phyloP scores from a whole-genome alignment of 35 echinoderm and acorn worm species.

The Patiria miniata region DNA sequence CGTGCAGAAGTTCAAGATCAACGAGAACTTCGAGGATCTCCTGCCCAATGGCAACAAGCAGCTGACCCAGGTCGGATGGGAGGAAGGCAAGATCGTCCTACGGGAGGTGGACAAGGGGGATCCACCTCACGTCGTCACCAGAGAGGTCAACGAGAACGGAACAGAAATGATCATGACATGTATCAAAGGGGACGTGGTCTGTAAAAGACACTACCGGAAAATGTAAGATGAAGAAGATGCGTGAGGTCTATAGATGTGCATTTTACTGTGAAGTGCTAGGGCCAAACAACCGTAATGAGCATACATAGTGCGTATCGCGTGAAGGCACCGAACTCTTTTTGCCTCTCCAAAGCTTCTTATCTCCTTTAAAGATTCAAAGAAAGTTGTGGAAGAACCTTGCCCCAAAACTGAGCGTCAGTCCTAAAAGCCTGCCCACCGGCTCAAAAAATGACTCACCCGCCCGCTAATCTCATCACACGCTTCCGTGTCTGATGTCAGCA shows the following conservation, averaged over 20 bases:
- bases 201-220: constrained; percentile 72
- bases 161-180: constrained; percentile 96
- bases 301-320: no score
- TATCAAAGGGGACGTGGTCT: constrained; percentile 68
- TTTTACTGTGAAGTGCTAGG: no score
- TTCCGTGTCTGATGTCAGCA: no score
- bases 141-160: constrained; percentile 56
- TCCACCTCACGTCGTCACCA: constrained; percentile 80
- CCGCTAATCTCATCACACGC: no score
- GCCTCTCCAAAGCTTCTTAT: no score
- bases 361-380: no score
- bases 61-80: constrained; percentile 65
- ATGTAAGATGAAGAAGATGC: not conserved
- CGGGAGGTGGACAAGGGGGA: constrained; percentile 64
- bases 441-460: no score
- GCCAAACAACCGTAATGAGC: no score
- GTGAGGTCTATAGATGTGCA: not conserved
- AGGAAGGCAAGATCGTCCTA: constrained; percentile 86
- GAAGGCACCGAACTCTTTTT: no score
- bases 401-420: no score
- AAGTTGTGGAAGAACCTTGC: no score
- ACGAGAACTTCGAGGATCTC: constrained; percentile 87
- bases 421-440: no score
- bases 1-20: constrained; percentile 86
- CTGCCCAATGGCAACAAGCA: constrained; percentile 86